phyloP scores from a whole-genome alignment of 2,113 vertebrate species.

The Lophochroa leadbeateri region DNA sequence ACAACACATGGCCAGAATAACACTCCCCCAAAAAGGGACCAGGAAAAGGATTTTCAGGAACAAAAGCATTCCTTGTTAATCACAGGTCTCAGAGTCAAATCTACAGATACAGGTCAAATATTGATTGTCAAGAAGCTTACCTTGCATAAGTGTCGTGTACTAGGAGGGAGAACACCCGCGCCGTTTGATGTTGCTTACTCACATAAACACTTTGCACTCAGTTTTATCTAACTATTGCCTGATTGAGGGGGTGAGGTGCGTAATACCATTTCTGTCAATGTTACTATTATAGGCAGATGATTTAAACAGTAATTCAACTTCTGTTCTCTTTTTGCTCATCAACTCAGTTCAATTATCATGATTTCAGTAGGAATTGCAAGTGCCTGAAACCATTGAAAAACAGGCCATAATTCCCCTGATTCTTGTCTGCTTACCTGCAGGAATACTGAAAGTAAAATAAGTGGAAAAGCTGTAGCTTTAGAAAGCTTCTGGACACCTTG shows the following conservation, averaged over 20 bases:
- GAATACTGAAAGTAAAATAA: neutral
- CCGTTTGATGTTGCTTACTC: neutral
- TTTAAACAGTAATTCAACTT: neutral
- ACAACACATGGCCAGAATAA: too few species aligned
- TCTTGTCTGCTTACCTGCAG: neutral
- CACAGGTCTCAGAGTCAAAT: neutral
- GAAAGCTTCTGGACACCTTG: neutral
- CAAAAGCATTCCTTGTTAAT: too few species aligned
- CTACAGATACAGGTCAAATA: constrained; percentile 18
- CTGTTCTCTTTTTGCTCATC: neutral
- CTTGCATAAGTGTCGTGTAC: neutral
- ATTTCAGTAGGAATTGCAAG: neutral
- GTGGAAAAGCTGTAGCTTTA: neutral
- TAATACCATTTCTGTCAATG: neutral
- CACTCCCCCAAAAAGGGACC: too few species aligned
- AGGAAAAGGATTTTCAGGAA: too few species aligned
- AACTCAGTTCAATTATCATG: neutral
- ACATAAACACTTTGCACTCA: neutral
- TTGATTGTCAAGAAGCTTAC: neutral
- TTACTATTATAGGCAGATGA: neutral
- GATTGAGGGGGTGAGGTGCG: rapidly evolving
- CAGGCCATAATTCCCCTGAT: neutral
- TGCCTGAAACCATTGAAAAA: neutral
- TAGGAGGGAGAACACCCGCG: neutral
- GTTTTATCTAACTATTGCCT: neutral